Evolutionary conservation across 2,113 vertebrate species (phyloP).

Genomic region (Caloenas nicobarica): DNA sequence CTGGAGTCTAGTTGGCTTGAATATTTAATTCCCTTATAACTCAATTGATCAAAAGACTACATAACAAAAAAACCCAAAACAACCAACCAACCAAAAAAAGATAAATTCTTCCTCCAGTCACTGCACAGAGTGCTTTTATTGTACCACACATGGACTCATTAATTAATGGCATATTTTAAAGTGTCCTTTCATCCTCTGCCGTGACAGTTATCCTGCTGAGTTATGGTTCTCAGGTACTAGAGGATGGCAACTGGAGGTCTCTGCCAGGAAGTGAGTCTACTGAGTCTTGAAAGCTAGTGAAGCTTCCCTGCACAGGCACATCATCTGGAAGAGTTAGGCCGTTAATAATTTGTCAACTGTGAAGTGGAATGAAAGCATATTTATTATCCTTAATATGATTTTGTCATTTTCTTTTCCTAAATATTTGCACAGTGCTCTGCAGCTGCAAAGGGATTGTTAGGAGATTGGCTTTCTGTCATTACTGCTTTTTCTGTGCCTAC

Average conservation of each 20-base stretch:
- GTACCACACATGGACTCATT: background rate
- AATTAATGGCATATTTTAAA: constrained; percentile 51
- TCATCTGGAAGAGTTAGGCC: constrained; percentile 24
- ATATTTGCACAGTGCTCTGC: background rate
- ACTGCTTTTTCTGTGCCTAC: background rate
- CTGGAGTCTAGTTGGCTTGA: background rate
- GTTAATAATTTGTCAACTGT: constrained; percentile 36
- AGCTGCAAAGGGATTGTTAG: background rate
- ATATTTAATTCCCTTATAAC: background rate
- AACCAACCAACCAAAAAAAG: background rate
- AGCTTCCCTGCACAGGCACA: background rate
- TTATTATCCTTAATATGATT: constrained; percentile 24
- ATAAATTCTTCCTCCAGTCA: background rate
- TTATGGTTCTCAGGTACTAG: constrained; percentile 7
- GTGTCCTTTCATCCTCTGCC: background rate
- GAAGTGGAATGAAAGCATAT: constrained; percentile 25
- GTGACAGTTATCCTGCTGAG: background rate
- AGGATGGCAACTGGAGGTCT: background rate
- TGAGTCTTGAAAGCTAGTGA: background rate
- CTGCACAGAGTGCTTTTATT: background rate
- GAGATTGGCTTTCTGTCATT: background rate
- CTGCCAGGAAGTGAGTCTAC: background rate
- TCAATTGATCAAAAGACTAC: background rate
- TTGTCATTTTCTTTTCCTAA: background rate
- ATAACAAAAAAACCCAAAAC: background rate